phyloP scores from a whole-genome alignment of 2,888 invertebrate genomes.

The Caenorhabditis japonica region DNA sequence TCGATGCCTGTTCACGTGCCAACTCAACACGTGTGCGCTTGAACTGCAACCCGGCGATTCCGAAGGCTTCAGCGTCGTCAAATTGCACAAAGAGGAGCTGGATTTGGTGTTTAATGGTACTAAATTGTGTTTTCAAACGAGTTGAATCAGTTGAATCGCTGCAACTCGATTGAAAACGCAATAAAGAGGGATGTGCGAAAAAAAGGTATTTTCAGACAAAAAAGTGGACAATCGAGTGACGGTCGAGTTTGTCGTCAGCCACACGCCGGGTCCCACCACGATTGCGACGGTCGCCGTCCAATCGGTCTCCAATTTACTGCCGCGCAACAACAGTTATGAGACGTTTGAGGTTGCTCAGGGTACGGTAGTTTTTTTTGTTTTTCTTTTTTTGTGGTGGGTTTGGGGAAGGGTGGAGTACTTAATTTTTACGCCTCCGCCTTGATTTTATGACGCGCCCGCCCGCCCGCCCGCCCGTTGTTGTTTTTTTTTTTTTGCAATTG shows the following conservation, averaged over 20 bases:
- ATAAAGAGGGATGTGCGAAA: no score
- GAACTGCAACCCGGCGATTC: conserved; percentile 69
- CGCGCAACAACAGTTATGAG: conserved; percentile 74
- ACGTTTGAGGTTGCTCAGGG: conserved; percentile 73
- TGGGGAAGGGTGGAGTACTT: no score
- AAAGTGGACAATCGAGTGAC: conserved; percentile 44
- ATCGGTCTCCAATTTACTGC: conserved; percentile 32
- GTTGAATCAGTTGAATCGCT: no score
- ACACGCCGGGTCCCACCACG: conserved; percentile 29
- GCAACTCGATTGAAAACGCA: no score
- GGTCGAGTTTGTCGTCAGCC: conserved; percentile 43
- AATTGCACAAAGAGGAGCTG: conserved; percentile 88
- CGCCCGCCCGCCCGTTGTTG: no score
- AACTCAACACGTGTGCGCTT: conserved; percentile 95
- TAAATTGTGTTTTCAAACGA: neutral
- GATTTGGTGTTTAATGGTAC: conserved; percentile 82
- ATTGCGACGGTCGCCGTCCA: conserved; percentile 38
- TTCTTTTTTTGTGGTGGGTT: no score
- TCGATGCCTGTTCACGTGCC: conserved; percentile 85
- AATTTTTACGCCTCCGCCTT: neutral
- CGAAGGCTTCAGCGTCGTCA: conserved; percentile 81
- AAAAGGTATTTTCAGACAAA: conserved; percentile 52
- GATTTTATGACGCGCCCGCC: no score
- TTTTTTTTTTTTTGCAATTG: no score
- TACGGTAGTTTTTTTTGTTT: conserved; percentile 33